Evolutionary conservation across 2,888 invertebrate genomes (phyloP).

Genomic region (Drosophila vallismaia): DNA sequence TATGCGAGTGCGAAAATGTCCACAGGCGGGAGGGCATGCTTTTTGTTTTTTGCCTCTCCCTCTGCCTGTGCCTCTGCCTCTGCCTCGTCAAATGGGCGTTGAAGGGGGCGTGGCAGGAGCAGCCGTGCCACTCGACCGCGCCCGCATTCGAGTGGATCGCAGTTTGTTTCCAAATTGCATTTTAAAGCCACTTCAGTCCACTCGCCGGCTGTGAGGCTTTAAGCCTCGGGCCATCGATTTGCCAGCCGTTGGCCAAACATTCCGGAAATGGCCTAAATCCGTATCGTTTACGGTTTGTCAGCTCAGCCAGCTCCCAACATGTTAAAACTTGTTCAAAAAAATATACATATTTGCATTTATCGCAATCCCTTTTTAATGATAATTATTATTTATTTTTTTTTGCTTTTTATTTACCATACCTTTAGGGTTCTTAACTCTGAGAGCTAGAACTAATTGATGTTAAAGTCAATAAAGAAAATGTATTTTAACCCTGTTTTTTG

Average conservation of each 20-base stretch:
- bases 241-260: constrained; percentile 19
- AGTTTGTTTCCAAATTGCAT: constrained; percentile 46
- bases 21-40: constrained; percentile 47
- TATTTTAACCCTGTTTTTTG: neutral
- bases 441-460: neutral
- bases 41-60: constrained; percentile 25
- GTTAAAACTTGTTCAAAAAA: neutral
- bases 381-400: neutral
- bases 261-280: constrained; percentile 37
- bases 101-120: neutral
- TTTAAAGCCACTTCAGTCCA: constrained; percentile 35
- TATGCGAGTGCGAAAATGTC: constrained; percentile 78
- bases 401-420: neutral
- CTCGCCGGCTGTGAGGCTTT: constrained; percentile 10
- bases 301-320: neutral
- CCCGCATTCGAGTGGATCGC: constrained; percentile 50
- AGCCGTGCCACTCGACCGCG: constrained; percentile 17
- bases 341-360: neutral
- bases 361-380: neutral
- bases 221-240: constrained; percentile 31
- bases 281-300: constrained; percentile 13
- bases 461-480: neutral
- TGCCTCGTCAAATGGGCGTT: constrained; percentile 5
- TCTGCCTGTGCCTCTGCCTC: neutral
- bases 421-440: neutral